A percentile compares a stretch with the other conserved stretches of the same genome.
Evolutionary conservation across 1,140 invertebrate genomes (phyloP).

Genomic region (Papilio xuthus): DNA sequence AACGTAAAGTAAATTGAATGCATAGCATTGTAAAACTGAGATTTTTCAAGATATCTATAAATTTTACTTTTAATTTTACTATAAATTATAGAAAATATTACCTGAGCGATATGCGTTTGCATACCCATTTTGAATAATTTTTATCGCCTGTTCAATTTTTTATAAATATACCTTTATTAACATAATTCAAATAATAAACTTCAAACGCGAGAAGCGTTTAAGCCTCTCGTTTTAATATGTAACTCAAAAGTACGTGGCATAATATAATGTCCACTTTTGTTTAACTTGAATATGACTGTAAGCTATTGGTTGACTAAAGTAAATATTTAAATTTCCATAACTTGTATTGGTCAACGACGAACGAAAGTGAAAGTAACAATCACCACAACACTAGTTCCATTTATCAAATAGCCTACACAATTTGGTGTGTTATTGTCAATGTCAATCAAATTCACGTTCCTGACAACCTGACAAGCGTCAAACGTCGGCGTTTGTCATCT

Average conservation of each 20-base stretch:
- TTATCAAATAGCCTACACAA: constrained; percentile 33
- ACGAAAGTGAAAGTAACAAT: constrained; percentile 22
- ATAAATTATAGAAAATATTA: constrained; percentile 40
- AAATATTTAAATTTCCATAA: constrained; percentile 26
- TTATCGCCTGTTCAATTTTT: constrained; percentile 8
- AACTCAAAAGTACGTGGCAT: constrained; percentile 27
- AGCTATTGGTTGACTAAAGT: constrained; percentile 20
- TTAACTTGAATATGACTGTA: neutral
- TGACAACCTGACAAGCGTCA: too few species aligned
- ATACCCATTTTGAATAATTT: constrained; percentile 53
- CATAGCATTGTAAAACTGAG: too few species aligned
- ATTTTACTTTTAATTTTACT: neutral
- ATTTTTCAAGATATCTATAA: neutral
- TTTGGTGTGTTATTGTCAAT: neutral
- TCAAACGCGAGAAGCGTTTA: neutral
- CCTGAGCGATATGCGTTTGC: constrained; percentile 54
- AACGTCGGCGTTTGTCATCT: too few species aligned
- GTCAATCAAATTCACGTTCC: neutral
- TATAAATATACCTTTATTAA: constrained; percentile 1
- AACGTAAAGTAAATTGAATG: too few species aligned
- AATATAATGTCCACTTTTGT: neutral
- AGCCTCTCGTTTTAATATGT: neutral
- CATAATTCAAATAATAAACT: constrained; percentile 6
- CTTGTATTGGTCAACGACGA: constrained; percentile 28
- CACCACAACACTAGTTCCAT: neutral